phyloP scores from a whole-genome alignment of 2,888 invertebrate genomes.

The Tolmerus cingulatus region DNA sequence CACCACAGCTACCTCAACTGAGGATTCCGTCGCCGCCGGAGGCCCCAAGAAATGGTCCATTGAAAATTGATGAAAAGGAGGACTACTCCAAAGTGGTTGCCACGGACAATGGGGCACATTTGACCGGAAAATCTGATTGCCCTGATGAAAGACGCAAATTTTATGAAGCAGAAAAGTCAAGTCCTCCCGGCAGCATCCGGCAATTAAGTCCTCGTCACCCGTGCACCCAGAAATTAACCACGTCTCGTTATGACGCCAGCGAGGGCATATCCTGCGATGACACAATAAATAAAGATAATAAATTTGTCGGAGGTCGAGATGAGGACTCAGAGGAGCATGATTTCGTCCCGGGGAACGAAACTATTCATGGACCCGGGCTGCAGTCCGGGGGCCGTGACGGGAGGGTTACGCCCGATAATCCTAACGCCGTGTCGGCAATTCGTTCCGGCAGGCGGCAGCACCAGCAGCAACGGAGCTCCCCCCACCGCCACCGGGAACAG shows the following conservation, averaged over 20 bases:
- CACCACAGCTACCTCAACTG: not conserved
- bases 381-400: not conserved
- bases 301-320: slow-evolving; percentile 6
- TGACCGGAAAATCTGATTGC: slow-evolving; percentile 15
- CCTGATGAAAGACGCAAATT: not conserved
- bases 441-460: not conserved
- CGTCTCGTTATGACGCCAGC: not conserved
- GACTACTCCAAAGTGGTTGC: not conserved
- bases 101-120: slow-evolving; percentile 3
- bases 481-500: not conserved
- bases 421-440: slow-evolving; percentile 31
- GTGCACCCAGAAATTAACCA: slow-evolving; percentile 1
- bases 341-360: not conserved
- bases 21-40: not conserved
- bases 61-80: slow-evolving; percentile 34
- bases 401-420: slow-evolving; percentile 15
- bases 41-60: not conserved
- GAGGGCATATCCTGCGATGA: slow-evolving; percentile 21
- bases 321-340: not conserved
- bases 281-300: slow-evolving; percentile 42
- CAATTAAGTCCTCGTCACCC: slow-evolving; percentile 20
- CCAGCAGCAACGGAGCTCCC: not conserved
- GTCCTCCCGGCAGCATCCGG: not conserved
- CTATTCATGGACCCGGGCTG: slow-evolving; percentile 8
- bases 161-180: slow-evolving; percentile 27